phyloP scores from a whole-genome alignment of 2,888 invertebrate species.

The Rhagophthalmus giganteus region DNA sequence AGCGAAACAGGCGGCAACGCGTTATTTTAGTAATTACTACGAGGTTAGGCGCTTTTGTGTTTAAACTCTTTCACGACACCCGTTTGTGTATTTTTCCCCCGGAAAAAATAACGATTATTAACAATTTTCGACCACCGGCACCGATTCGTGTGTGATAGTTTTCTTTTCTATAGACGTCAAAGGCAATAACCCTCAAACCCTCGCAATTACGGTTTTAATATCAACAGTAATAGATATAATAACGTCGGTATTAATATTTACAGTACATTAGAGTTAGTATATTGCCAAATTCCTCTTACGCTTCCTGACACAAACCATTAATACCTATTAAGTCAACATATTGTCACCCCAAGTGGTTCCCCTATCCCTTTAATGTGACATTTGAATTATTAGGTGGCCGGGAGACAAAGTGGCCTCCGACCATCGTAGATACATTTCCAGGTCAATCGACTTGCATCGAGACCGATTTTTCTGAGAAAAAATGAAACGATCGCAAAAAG shows the following conservation, averaged over 20 bases:
- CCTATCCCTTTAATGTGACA: slow-evolving; percentile 6
- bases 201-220: slow-evolving; percentile 5
- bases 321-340: slow-evolving; percentile 54
- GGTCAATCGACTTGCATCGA: too few relatives aligned
- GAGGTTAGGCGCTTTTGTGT: slow-evolving; percentile 18
- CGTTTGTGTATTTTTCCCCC: slow-evolving; percentile 10
- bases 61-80: slow-evolving; percentile 8
- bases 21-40: slow-evolving; percentile 23
- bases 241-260: slow-evolving; percentile 25
- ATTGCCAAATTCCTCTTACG: slow-evolving; percentile 33
- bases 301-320: slow-evolving; percentile 46
- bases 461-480: too few relatives aligned
- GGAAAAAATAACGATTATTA: too few relatives aligned
- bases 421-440: too few relatives aligned
- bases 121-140: too few relatives aligned
- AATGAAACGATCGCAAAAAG: too few relatives aligned
- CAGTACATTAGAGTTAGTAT: slow-evolving; percentile 30
- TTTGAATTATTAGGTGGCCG: slow-evolving; percentile 7
- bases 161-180: too few relatives aligned
- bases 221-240: slow-evolving; percentile 8
- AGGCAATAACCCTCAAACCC: too few relatives aligned
- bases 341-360: slow-evolving; percentile 41
- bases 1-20: slow-evolving; percentile 16
- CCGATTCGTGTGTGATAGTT: background rate
- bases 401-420: slow-evolving; percentile 6